Base-by-base conservation (phyloP, 2,113 vertebrate species). In the Peromyscus leucopus region DNA sequence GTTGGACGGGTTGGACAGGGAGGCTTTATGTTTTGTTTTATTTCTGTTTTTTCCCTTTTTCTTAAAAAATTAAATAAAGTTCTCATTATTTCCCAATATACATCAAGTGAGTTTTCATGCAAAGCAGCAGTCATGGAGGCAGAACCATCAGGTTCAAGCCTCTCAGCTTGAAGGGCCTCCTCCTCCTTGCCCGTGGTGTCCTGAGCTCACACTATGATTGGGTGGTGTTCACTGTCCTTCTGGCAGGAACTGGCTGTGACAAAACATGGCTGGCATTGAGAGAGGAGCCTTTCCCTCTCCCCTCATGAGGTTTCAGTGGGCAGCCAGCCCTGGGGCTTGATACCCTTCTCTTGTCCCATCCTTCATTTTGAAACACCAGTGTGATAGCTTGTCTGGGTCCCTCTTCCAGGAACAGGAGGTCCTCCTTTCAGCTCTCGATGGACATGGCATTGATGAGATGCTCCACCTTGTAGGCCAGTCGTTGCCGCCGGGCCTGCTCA, bases 401-500 rank as follows among this genome's bases (percentile, higher is more conserved):
- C 96, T 98, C 26, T 57, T 57, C 96, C 92, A 93, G 87, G 97
- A 97, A 97, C 57, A 13, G n/a, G 15, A 36, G 92, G 31, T 67
- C 97, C 97, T 61, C 96, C 97, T 96, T 98, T 99, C 99, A 99
- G 99, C 99, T 99, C 98, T 99, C 99, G 0, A 99, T 98, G 93
- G 99, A 99, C 99, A 99, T 99, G 98, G 99, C 99, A 31, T 98
- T 98, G 48, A 99, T 99, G 74, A 99, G 99, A 97, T 99, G 99
- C 94, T 99, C 99, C 98, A 99, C 99, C 98, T 99, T 99, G 98
- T 99, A 99, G 0, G 99, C 99, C 98, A 99, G 98, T 51, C 99
- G 98, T 98, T 99, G 99, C 97, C 99, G 99, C 94, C 99, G 99
- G 0, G 99, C 99, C 97, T 99, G 99, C 33, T 99, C 99, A 0